Conservation (phyloP, 2,113 vertebrate genomes). For the Atherinomorus stipes region DNA sequence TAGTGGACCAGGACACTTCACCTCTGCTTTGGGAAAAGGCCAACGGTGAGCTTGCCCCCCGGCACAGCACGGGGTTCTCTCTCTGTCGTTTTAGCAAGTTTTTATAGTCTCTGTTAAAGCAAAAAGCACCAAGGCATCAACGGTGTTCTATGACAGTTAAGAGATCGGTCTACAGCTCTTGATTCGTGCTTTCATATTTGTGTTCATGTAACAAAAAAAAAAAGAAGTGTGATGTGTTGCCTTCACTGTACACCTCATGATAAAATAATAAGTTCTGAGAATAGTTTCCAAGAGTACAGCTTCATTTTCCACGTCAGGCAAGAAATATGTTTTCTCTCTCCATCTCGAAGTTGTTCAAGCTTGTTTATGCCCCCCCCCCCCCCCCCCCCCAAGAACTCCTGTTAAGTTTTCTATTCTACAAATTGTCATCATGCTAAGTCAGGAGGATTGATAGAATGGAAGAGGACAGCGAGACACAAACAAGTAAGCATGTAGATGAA, state of each 20-base stretch:
- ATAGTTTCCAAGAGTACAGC: background rate
- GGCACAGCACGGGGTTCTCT: constrained; percentile 54
- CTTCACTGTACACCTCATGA: background rate
- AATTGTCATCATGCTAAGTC: constrained; percentile 27
- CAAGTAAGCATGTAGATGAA: constrained; percentile 65
- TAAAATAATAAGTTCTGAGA: constrained; percentile 2
- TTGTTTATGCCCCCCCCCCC: no score
- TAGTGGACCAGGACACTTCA: constrained; percentile 73
- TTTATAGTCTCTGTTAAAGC: constrained; percentile 27
- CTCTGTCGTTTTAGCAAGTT: constrained; percentile 1
- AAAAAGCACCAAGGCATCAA: background rate
- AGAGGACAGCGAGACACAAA: constrained; percentile 47
- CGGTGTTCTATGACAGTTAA: background rate
- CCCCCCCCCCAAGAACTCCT: no score
- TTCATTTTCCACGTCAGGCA: background rate
- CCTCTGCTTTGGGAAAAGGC: constrained; percentile 75
- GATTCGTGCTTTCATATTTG: background rate
- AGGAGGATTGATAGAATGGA: constrained; percentile 32
- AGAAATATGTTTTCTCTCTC: background rate
- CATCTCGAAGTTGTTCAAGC: background rate
- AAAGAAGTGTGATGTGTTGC: background rate
- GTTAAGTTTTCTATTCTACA: constrained; percentile 45
- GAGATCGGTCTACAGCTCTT: background rate
- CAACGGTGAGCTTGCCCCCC: constrained; percentile 50
- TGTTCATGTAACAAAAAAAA: background rate